phyloP scores from a whole-genome alignment of 2,888 invertebrate genomes.

The Parascotia fuliginaria region DNA sequence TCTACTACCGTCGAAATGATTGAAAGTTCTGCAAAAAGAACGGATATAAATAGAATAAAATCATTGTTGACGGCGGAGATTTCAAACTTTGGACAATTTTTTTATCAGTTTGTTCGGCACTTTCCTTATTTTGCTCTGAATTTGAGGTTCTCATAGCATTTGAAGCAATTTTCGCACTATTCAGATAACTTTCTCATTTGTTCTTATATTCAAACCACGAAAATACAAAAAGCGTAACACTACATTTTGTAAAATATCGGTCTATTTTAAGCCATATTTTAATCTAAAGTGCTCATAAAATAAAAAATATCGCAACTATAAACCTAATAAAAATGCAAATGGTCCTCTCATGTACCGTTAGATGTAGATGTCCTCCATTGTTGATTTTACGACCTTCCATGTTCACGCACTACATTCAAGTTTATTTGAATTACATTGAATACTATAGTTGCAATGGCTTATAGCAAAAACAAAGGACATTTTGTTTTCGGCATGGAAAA shows the following conservation, averaged over 20 bases:
- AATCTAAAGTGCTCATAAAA: slow-evolving; percentile 1
- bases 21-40: too few species aligned
- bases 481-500: too few species aligned
- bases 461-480: not conserved
- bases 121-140: too few species aligned
- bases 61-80: too few species aligned
- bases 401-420: slow-evolving; percentile 39
- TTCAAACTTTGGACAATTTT: too few species aligned
- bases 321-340: slow-evolving; percentile 21
- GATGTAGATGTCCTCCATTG: slow-evolving; percentile 39
- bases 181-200: not conserved
- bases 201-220: not conserved
- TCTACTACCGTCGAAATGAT: too few species aligned
- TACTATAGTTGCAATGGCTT: slow-evolving; percentile 1
- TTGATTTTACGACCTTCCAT: slow-evolving; percentile 45
- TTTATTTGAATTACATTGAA: slow-evolving; percentile 44
- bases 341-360: slow-evolving; percentile 23
- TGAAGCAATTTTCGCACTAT: too few species aligned
- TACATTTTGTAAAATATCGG: not conserved
- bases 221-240: not conserved
- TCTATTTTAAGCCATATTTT: not conserved
- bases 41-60: too few species aligned
- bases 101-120: too few species aligned
- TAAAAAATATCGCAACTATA: slow-evolving; percentile 7
- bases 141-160: too few species aligned